Evolutionary conservation across 2,113 vertebrate genomes (phyloP), one percentile per base, ranked within the genome.

Genomic region (Pimephales promelas): DNA sequence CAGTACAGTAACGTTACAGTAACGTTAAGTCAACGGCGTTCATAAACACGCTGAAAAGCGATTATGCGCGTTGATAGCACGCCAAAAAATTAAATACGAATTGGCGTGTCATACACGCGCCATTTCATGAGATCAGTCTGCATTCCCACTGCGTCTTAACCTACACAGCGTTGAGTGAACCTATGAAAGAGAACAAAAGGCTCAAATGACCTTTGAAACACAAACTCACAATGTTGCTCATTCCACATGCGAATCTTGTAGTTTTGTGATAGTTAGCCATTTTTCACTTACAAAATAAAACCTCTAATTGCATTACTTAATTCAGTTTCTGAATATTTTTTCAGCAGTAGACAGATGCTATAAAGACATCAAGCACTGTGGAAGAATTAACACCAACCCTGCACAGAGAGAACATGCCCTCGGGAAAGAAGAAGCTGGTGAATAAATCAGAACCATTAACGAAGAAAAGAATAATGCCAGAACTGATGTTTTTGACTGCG

Each of bases 371-470:
- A 45, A 61, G 40, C 10, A 40, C 54, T 24, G 54, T 36, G n/a
- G 36, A 77, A 16, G n/a, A 26, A 61, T 78, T 75, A 34, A 56
- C 28, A 22, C 26, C 49, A 59, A 26, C 31, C 74, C 74, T 54
- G 74, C 52, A 24, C 57, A 56, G 74, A 57, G 34, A 40, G 28
- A 56, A 57, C 52, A 36, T 56, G 34, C 54, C 74, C 52, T 76
- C 6, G 20, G 49, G 54, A 2, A 49, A 74, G 24, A 59, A 59
- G 18, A 43, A 59, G 22, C 54, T 22, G 59, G 74, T 43, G 22
- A 78, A 61, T 49, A 78, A 78, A 78, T 61, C 75, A 43, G n/a
- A 24, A 40, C 54, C 13, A 61, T 61, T 78, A 78, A 78, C 61
- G 40, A 78, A 43, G 75, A 61, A 78, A 5, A 18, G 8, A 61